These are phyloP conservation scores for Conopomorpha cramerella DNA, from an alignment of 1,140 invertebrate species.

Conservation along the genomic window DNA sequence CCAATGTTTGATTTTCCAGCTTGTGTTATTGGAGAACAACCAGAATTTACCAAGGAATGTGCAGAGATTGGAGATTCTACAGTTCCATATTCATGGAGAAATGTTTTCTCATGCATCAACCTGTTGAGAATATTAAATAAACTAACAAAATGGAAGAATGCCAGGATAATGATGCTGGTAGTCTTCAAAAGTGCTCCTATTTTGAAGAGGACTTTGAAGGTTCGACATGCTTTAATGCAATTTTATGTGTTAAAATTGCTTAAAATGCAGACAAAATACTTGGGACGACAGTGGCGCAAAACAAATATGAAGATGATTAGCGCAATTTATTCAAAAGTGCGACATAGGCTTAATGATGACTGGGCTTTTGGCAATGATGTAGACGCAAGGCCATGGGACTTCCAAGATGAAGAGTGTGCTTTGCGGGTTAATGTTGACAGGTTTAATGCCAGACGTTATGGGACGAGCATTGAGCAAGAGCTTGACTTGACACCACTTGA, in stretches of 20 bases:
- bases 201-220: conserved; percentile 93
- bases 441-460: conserved; percentile 93
- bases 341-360: conserved; percentile 95
- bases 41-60: conserved; percentile 91
- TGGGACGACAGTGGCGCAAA: conserved; percentile 98
- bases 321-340: conserved; percentile 97
- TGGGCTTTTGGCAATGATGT: conserved; percentile 99
- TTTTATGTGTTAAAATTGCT: conserved; percentile 96
- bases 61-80: conserved; percentile 88
- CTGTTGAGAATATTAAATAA: conserved; percentile 96
- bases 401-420: conserved; percentile 97
- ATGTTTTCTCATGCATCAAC: conserved; percentile 98
- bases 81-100: conserved; percentile 90
- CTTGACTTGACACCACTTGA: conserved; percentile 84
- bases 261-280: conserved; percentile 99
- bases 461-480: conserved; percentile 38
- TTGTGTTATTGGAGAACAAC: conserved; percentile 95
- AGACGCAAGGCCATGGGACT: conserved; percentile 97
- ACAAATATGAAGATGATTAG: conserved; percentile 99
- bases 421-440: conserved; percentile 91
- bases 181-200: conserved; percentile 99
- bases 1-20: conserved; percentile 94
- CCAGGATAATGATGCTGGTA: conserved; percentile 99
- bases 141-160: conserved; percentile 99
- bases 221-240: conserved; percentile 96